Base-by-base conservation (phyloP, 2,797 vertebrate genomes). In the Aeoliscus strigatus region DNA sequence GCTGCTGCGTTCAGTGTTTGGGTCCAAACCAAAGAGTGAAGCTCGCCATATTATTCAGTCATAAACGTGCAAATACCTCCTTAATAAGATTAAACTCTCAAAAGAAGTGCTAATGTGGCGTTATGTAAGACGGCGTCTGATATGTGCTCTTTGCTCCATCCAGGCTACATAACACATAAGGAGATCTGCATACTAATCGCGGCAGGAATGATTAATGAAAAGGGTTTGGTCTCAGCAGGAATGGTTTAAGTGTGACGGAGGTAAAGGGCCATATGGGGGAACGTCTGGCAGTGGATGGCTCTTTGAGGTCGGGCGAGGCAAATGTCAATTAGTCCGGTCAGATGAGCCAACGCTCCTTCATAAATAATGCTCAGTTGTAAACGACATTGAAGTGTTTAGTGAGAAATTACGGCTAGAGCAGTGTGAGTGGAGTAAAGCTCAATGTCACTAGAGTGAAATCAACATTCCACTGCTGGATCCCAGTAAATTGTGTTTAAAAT, bases 241-340 rank as follows among this genome's bases (percentile, higher is more conserved):
- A 23, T 2, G 29, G 36, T 68, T 71, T 51, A 68, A 69, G 56
- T 37, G 51, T 15, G n/a, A 38, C 57, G 58, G 60, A 71, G 70
- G 70, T 54, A 60, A 36, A 51, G 27, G 32, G 26, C 70, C 75
- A 72, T 72, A 43, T 60, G 77, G 77, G 70, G 62, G 71, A 70
- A 55, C 11, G 9, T 45, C 59, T 65, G 70, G 39, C 29, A 27
- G 39, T 0, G 36, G 50, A 66, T 12, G 52, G 47, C 58, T 10
- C 14, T 42, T 58, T 60, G 63, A 70, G 77, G 79, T 72, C 64
- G 73, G 30, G 27, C 36, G 13, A 76, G 69, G 63, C 60, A 72
- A 79, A 59, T 66, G 72, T 79, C 73, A 80, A 75, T 84, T 79
- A 77, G 59, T 60, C 16, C 4, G 70, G 73, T 69, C 64, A 28